Evolutionary conservation across 30 jellyfish, hydroid and myxozoan genomes (phyloP).

Genomic region (Sanderia malayensis): DNA sequence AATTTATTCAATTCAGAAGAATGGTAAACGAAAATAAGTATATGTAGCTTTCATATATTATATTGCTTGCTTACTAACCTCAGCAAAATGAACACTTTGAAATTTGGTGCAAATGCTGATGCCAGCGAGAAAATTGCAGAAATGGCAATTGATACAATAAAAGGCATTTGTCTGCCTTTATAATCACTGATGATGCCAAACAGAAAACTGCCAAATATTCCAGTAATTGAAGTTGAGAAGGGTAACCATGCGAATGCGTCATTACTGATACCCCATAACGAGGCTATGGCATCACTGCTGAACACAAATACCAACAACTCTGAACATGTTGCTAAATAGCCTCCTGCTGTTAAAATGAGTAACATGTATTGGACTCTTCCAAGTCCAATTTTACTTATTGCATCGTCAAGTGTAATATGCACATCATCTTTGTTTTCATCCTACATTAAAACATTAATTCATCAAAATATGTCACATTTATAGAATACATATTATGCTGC

Average conservation of each 20-base stretch:
- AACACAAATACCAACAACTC: slow-evolving; percentile 62
- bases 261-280: slow-evolving; percentile 36
- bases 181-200: slow-evolving; percentile 51
- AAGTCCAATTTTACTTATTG: slow-evolving; percentile 27
- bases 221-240: slow-evolving; percentile 29
- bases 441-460: too few species aligned
- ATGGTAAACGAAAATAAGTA: too few species aligned
- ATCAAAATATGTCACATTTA: too few species aligned
- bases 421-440: background rate
- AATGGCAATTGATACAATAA: slow-evolving; percentile 30
- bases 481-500: too few species aligned
- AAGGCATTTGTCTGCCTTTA: slow-evolving; percentile 49
- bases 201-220: slow-evolving; percentile 38
- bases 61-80: slow-evolving; percentile 15
- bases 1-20: too few species aligned
- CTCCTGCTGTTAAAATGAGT: slow-evolving; percentile 47
- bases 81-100: slow-evolving; percentile 36
- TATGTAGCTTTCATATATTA: background rate
- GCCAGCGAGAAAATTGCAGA: slow-evolving; percentile 48
- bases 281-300: slow-evolving; percentile 26
- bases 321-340: slow-evolving; percentile 55
- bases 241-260: slow-evolving; percentile 47
- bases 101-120: slow-evolving; percentile 53
- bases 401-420: slow-evolving; percentile 38
- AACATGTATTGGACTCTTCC: slow-evolving; percentile 41